Conservation (phyloP, 2,113 vertebrate species). For the Polyodon spathula region DNA sequence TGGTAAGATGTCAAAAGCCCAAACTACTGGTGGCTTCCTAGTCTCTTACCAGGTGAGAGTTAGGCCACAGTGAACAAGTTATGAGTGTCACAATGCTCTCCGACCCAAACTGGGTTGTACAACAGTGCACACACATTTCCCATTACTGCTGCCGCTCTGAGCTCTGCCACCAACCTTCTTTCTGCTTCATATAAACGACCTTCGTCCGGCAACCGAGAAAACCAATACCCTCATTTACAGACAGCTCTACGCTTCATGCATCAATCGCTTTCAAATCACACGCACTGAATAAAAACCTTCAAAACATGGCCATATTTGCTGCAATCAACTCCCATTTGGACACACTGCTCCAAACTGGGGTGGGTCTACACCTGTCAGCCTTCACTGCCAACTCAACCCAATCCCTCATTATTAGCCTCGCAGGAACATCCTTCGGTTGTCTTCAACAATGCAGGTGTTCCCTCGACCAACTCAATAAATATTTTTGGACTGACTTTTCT, state of each 20-base stretch:
- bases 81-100: neutral
- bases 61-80: neutral
- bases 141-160: neutral
- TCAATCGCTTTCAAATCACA: neutral
- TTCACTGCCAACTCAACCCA: no score
- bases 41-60: conserved; percentile 13
- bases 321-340: conserved; percentile 12
- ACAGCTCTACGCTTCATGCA: neutral
- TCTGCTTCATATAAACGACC: conserved; percentile 8
- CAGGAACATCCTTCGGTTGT: no score
- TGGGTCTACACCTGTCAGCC: neutral
- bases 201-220: neutral
- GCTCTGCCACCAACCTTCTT: conserved; percentile 6
- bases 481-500: no score
- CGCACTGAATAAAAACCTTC: neutral
- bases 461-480: no score
- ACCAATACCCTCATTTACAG: conserved; percentile 1
- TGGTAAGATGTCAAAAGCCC: no score
- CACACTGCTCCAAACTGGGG: conserved; percentile 8
- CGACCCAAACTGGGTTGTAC: neutral
- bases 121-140: conserved; percentile 5
- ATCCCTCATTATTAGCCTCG: no score
- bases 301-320: conserved; percentile 1
- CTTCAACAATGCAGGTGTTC: no score
- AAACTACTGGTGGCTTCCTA: no score